Evolutionary conservation across 92 coral and sea anemone genomes (phyloP).

Genomic region (Zoanthus sansibaricus): DNA sequence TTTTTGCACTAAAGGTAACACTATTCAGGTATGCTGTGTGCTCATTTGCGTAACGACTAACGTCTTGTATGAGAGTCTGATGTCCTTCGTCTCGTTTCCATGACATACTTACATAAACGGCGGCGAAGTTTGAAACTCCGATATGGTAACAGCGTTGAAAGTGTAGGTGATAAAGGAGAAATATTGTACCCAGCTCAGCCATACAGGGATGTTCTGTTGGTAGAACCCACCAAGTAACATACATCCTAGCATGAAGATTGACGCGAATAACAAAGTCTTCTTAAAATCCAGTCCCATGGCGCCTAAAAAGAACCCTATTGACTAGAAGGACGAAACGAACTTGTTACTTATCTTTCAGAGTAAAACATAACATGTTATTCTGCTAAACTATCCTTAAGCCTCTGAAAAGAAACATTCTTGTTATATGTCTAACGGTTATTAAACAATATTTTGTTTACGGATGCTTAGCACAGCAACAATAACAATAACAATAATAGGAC

Average conservation of each 20-base stretch:
- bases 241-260: constrained; percentile 69
- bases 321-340: constrained; percentile 51
- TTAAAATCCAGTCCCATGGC: constrained; percentile 88
- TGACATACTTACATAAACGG: constrained; percentile 65
- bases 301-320: constrained; percentile 88
- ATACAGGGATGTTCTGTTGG: constrained; percentile 81
- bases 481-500: neutral
- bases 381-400: neutral
- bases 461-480: neutral
- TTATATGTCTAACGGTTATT: neutral
- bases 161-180: constrained; percentile 76
- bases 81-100: no score
- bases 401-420: neutral
- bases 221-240: constrained; percentile 96
- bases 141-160: constrained; percentile 69
- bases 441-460: no score
- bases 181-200: constrained; percentile 86
- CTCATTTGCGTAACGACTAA: no score
- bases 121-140: constrained; percentile 79
- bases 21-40: no score
- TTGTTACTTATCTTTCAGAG: neutral
- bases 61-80: no score
- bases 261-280: constrained; percentile 82
- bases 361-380: neutral
- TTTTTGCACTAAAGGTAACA: no score